Base-by-base conservation (phyloP, 2,113 vertebrate species). In the Ceyx melanurus region DNA sequence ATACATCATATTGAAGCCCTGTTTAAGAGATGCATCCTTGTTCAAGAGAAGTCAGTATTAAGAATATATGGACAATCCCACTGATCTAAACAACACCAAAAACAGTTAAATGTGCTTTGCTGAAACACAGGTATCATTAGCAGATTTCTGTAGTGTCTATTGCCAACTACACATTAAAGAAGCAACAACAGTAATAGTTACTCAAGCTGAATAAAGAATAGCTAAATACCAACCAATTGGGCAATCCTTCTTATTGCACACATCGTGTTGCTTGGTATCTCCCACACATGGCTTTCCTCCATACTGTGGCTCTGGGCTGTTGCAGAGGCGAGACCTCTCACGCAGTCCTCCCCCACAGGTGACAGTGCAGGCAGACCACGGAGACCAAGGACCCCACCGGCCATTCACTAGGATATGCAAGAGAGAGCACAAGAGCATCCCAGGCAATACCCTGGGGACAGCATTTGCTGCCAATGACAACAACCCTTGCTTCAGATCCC, bases 361-460 rank as follows among this genome's bases (percentile, higher is more conserved):
- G 53, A 98, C 98, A 0, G 98, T 98, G 94, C 99, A 99, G 74
- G 98, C 96, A 8, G 99, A 99, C 99, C 99, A 99, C 0, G 99
- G 99, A 48, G 99, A 99, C 99, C 99, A 99, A 10, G 99, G 99
- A 67, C 99, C 98, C 99, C 99, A 99, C 82, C 98, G 98, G 31
- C 99, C 99, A 9, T 99, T 98, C 23, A 99, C 99, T 99, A 84
- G 25, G 74, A 92, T 5, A 82, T 5, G 35, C 20, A 80, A 37
- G 58, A 70, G 35, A 93, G 29, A 51, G 17, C 20, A 67, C 29
- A 45, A 93, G 15, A 86, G 29, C 65, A 94, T 56, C 43, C 77
- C 25, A 61, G 56, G 45, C 43, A 91, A 28, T 13, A 23, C 40
- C 48, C 13, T 15, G 13, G 22, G 33, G 53, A 83, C 21, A 80